These are phyloP conservation scores for Leuciscus waleckii DNA, from an alignment of 2,797 vertebrate species.

Conservation along the genomic window DNA sequence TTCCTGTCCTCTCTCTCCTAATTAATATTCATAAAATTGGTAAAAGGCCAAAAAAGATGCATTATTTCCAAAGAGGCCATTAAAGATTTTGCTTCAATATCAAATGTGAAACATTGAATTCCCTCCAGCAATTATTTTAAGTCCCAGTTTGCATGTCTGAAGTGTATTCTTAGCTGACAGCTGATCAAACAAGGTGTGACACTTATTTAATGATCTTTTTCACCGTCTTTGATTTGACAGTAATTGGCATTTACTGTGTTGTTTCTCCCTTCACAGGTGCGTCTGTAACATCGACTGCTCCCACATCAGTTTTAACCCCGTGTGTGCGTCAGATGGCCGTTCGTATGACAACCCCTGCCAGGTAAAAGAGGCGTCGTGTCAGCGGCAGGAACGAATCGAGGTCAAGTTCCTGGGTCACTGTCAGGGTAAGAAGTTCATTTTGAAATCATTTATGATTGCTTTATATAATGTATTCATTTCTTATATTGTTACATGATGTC, in stretches of 20 bases:
- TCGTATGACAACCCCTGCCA: slow-evolving; percentile 99
- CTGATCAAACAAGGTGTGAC: slow-evolving; percentile 60
- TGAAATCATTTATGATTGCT: not conserved
- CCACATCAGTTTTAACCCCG: slow-evolving; percentile 99
- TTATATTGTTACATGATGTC: not conserved
- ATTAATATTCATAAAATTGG: not conserved
- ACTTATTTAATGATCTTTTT: slow-evolving; percentile 39
- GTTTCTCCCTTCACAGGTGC: slow-evolving; percentile 81
- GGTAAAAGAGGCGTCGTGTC: slow-evolving; percentile 99
- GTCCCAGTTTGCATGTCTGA: slow-evolving; percentile 22
- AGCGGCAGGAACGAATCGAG: slow-evolving; percentile 99
- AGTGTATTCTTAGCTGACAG: slow-evolving; percentile 30
- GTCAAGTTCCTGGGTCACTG: slow-evolving; percentile 99
- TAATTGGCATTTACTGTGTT: not conserved
- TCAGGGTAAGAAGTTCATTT: slow-evolving; percentile 85
- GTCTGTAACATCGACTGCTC: slow-evolving; percentile 99
- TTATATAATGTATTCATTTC: slow-evolving; percentile 11
- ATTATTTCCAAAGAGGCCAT: not conserved
- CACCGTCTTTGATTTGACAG: slow-evolving; percentile 53
- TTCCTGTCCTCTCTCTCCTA: not conserved
- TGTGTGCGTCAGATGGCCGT: slow-evolving; percentile 97
- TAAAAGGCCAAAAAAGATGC: not conserved
- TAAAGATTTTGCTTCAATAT: slow-evolving; percentile 3
- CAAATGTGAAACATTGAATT: not conserved
- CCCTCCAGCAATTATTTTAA: slow-evolving; percentile 17